Evolutionary conservation across 2,113 vertebrate species (phyloP).

Genomic region (Rhabdomys dilectus): DNA sequence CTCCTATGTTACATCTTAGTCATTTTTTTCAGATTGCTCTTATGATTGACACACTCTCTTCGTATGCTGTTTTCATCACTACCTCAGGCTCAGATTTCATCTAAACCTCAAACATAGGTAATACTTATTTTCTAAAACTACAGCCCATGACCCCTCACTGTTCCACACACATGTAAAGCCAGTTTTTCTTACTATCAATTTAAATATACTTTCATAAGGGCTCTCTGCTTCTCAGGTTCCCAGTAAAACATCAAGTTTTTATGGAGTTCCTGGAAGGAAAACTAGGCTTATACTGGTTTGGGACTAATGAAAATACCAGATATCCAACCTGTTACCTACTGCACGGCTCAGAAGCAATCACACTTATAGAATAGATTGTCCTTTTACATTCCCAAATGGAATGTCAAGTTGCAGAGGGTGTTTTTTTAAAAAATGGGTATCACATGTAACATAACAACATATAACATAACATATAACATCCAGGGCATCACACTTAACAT

Average conservation of each 20-base stretch:
- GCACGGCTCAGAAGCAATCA: not conserved
- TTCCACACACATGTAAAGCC: not conserved
- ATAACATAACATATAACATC: no score
- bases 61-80: not conserved
- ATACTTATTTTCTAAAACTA: not conserved
- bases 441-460: not conserved
- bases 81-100: not conserved
- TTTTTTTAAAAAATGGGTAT: accelerated
- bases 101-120: not conserved
- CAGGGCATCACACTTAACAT: not conserved
- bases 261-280: not conserved
- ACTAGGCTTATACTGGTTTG: not conserved
- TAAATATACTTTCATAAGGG: not conserved
- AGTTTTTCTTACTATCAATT: not conserved
- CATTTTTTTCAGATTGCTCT: not conserved
- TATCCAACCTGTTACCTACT: not conserved
- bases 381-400: not conserved
- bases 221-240: not conserved
- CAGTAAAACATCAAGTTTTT: not conserved
- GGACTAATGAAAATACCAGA: not conserved
- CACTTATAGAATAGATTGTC: not conserved
- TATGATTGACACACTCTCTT: not conserved
- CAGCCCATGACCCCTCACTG: not conserved
- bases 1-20: not conserved
- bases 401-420: not conserved